A percentile compares a stretch with the other conserved stretches of the same genome.
Conservation (phyloP, 2,797 vertebrate genomes). For the Choloepus didactylus region DNA sequence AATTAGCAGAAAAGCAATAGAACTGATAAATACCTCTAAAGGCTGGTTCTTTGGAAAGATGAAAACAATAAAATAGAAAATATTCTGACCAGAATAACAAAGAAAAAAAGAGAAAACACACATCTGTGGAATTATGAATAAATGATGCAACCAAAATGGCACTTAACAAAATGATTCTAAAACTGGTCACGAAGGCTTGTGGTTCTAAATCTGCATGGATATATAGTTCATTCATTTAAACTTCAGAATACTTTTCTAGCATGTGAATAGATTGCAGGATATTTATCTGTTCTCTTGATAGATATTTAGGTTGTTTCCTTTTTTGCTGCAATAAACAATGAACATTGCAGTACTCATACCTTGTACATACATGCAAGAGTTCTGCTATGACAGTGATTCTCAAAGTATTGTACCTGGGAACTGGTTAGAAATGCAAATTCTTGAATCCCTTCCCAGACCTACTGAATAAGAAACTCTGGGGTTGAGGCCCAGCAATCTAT, state of each 20-base stretch:
- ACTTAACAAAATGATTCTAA: not conserved
- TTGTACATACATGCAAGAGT: not conserved
- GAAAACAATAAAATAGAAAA: not conserved
- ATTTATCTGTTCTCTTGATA: not conserved
- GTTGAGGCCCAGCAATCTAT: not conserved
- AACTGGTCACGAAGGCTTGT: not conserved
- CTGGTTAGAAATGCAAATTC: not conserved
- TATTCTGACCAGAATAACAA: not conserved
- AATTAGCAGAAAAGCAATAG: conserved; percentile 49
- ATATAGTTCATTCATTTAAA: not conserved
- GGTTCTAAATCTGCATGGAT: not conserved
- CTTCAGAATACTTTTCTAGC: not conserved
- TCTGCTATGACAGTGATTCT: not conserved
- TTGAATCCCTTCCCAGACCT: not conserved
- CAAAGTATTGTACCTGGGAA: not conserved
- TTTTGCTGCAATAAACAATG: not conserved
- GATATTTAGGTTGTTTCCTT: not conserved
- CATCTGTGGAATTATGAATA: not conserved
- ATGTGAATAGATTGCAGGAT: not conserved
- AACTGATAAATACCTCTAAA: conserved; percentile 63
- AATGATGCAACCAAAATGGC: not conserved
- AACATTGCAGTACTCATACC: too few species aligned
- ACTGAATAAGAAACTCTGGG: not conserved
- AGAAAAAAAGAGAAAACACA: not conserved
- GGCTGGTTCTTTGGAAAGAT: not conserved